Evolutionary conservation across 2,888 invertebrate genomes (phyloP).

Genomic region (Synanthedon vespiformis): DNA sequence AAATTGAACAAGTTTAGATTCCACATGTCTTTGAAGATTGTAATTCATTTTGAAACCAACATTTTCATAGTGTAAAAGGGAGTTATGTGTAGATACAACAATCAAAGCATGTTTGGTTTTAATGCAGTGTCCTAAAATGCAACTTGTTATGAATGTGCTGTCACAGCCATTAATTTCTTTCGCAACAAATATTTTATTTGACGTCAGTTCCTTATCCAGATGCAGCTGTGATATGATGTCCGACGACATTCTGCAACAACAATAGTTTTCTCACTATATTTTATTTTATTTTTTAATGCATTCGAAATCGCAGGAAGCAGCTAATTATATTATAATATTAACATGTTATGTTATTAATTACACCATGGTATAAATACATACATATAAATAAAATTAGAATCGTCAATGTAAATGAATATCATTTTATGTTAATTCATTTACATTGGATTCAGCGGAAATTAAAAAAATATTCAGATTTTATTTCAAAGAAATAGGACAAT

Average conservation of each 20-base stretch:
- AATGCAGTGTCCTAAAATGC: conserved; percentile 73
- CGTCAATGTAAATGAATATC: too few species aligned
- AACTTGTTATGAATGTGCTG: conserved; percentile 78
- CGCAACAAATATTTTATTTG: conserved; percentile 71
- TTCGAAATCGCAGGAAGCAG: too few species aligned
- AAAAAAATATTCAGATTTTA: too few species aligned
- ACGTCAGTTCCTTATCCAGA: conserved; percentile 68
- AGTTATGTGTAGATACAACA: conserved; percentile 77
- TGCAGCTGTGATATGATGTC: conserved; percentile 74
- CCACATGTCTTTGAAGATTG: conserved; percentile 68
- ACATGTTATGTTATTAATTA: too few species aligned
- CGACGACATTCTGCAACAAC: conserved; percentile 68
- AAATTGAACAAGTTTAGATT: conserved; percentile 37
- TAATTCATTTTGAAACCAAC: conserved; percentile 81
- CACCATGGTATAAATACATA: too few species aligned
- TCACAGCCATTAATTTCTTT: conserved; percentile 79
- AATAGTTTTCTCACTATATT: too few species aligned
- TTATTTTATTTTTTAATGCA: too few species aligned
- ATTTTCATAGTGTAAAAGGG: conserved; percentile 79
- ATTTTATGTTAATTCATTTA: too few species aligned
- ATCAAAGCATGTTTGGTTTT: conserved; percentile 72
- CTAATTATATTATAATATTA: too few species aligned
- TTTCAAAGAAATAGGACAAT: too few species aligned
- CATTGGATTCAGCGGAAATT: too few species aligned
- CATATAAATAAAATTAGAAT: too few species aligned